Conservation (phyloP, 2,797 vertebrate species). For the Amazona ochrocephala region DNA sequence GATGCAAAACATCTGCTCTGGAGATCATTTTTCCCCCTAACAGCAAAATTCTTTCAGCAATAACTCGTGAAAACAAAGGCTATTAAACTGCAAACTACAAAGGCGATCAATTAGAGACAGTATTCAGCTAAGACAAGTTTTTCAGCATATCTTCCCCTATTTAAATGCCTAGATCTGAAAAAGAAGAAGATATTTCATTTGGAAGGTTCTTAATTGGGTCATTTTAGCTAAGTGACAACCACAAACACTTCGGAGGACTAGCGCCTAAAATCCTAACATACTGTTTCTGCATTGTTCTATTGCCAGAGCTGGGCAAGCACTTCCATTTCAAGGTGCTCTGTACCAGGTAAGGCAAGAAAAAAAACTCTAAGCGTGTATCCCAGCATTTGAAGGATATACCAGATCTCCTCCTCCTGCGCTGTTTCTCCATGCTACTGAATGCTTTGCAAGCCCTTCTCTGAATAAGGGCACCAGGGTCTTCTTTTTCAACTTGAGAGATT, state of each 20-base stretch:
- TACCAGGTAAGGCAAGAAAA: neutral
- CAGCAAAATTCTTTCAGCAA: slow-evolving; percentile 62
- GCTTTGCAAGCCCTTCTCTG: neutral
- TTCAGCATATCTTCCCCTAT: slow-evolving; percentile 32
- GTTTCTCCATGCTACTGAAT: neutral
- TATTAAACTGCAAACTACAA: slow-evolving; percentile 63
- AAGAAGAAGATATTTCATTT: neutral
- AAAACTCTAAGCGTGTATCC: neutral
- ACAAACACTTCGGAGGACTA: neutral
- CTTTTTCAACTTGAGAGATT: neutral
- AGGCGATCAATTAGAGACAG: slow-evolving; percentile 55
- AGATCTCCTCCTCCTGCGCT: neutral
- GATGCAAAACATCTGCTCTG: slow-evolving; percentile 64
- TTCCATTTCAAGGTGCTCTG: neutral
- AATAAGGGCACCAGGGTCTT: neutral
- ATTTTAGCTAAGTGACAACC: slow-evolving; percentile 26
- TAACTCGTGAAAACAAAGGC: slow-evolving; percentile 61
- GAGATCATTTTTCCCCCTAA: slow-evolving; percentile 60
- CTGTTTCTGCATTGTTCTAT: neutral
- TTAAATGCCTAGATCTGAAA: slow-evolving; percentile 8
- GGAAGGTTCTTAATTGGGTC: slow-evolving; percentile 11
- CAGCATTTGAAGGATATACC: neutral
- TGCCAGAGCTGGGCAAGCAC: neutral
- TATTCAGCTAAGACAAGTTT: slow-evolving; percentile 44
- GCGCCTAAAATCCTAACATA: neutral